A percentile compares a stretch with the other conserved stretches of the same genome.
phyloP scores from a whole-genome alignment of 2,888 invertebrate genomes.

The Miltochrista miniata region DNA sequence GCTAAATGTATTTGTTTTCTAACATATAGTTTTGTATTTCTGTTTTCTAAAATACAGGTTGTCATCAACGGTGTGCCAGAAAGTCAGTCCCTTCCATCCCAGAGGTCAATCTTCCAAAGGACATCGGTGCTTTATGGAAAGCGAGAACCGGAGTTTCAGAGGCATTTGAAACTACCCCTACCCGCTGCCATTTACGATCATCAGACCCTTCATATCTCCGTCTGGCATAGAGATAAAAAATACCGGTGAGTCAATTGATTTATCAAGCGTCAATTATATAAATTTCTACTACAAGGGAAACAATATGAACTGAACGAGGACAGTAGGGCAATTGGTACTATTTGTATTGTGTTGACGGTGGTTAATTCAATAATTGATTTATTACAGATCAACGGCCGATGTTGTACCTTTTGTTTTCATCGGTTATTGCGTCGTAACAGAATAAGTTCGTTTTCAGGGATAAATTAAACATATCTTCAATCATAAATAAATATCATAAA shows the following conservation, averaged over 20 bases:
- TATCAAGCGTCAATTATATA: neutral
- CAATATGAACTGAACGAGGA: constrained; percentile 5
- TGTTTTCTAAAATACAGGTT: constrained; percentile 66
- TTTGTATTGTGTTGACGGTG: too few relatives aligned
- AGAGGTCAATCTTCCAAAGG: constrained; percentile 87
- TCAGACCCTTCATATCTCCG: constrained; percentile 89
- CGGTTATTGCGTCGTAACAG: too few relatives aligned
- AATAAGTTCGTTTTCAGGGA: too few relatives aligned
- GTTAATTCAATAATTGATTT: too few relatives aligned
- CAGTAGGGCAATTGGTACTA: neutral
- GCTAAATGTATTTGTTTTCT: neutral
- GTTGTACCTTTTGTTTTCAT: too few relatives aligned
- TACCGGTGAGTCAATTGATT: constrained; percentile 86
- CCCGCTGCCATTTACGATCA: constrained; percentile 78
- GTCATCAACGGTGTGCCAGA: constrained; percentile 79
- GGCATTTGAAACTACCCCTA: constrained; percentile 88
- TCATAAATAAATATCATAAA: too few relatives aligned
- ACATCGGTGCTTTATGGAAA: constrained; percentile 93
- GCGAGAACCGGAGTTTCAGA: constrained; percentile 90
- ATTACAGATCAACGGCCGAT: too few relatives aligned
- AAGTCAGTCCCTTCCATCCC: constrained; percentile 66
- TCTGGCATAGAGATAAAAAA: constrained; percentile 93
- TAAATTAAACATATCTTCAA: too few relatives aligned
- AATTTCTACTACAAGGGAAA: neutral
- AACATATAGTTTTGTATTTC: neutral